A percentile compares a stretch with the other conserved stretches of the same genome.
Conservation (phyloP, 2,113 vertebrate genomes). For the Takifugu bimaculatus region DNA sequence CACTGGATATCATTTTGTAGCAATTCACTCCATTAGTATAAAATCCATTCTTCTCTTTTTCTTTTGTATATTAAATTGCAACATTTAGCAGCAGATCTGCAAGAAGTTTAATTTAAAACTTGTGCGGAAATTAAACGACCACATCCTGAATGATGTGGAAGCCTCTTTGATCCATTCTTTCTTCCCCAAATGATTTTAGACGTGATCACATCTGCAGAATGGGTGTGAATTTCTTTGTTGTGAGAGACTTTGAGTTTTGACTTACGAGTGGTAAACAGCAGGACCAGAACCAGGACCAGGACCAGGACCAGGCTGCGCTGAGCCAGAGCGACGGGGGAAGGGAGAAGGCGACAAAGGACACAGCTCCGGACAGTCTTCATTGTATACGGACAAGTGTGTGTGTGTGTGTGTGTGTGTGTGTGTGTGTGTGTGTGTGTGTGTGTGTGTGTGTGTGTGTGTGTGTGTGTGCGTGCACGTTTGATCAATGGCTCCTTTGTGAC, state of each 20-base stretch:
- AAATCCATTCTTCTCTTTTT: slow-evolving; percentile 1
- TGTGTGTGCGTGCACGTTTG: slow-evolving; percentile 43
- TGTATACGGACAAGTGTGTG: slow-evolving; percentile 63
- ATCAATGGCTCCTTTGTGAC: slow-evolving; percentile 76
- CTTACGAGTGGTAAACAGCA: slow-evolving; percentile 74
- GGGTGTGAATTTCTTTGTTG: slow-evolving; percentile 1
- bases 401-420: not conserved
- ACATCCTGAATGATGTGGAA: not conserved
- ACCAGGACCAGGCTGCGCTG: slow-evolving; percentile 57
- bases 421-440: slow-evolving; percentile 29
- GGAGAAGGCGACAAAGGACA: slow-evolving; percentile 54
- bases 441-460: not conserved
- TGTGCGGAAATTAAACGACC: not conserved
- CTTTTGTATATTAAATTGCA: slow-evolving; percentile 12
- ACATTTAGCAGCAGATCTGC: slow-evolving; percentile 7
- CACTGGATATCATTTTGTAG: slow-evolving; percentile 23
- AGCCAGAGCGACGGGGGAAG: slow-evolving; percentile 49
- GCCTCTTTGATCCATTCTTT: too few species aligned
- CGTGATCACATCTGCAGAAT: not conserved
- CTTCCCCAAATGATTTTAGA: slow-evolving; percentile 14
- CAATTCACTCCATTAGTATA: slow-evolving; percentile 29
- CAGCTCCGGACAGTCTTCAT: slow-evolving; percentile 68
- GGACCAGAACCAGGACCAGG: slow-evolving; percentile 54
- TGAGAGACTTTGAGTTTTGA: slow-evolving; percentile 29
- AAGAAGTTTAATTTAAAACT: slow-evolving; percentile 27